Evolutionary conservation across 2,888 invertebrate species (phyloP).

Genomic region (Bombylius discolor): DNA sequence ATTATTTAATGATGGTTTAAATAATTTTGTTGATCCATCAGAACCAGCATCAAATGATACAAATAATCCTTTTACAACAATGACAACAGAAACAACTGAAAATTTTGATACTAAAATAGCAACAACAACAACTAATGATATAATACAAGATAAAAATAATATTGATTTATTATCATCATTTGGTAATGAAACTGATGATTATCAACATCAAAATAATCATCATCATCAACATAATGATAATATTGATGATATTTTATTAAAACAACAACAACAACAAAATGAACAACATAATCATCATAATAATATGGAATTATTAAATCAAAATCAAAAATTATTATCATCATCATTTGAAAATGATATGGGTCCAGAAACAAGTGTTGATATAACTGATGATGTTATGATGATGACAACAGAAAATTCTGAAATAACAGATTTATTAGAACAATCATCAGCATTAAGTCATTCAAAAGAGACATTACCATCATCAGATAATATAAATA

Average conservation of each 20-base stretch:
- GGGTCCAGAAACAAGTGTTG: constrained; percentile 66
- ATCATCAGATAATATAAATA: constrained; percentile 15
- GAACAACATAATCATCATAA: not conserved
- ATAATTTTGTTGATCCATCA: constrained; percentile 4
- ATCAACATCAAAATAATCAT: not conserved
- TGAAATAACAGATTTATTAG: constrained; percentile 15
- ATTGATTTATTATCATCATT: not conserved
- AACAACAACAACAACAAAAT: constrained; percentile 22
- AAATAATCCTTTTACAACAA: constrained; percentile 1
- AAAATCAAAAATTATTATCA: not conserved
- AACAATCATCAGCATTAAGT: constrained; percentile 16
- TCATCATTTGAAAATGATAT: constrained; percentile 44
- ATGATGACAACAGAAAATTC: constrained; percentile 17
- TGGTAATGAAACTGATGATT: not conserved
- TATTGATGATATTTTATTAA: too few relatives aligned
- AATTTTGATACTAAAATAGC: not conserved
- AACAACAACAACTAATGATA: not conserved
- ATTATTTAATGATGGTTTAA: constrained; percentile 11
- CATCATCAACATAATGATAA: not conserved
- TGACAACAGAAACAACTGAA: not conserved
- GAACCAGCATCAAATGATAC: not conserved
- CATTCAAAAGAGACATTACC: constrained; percentile 19
- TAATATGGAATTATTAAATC: not conserved
- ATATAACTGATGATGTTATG: constrained; percentile 44
- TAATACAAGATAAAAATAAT: not conserved